These are phyloP conservation scores for Epicauta chinensis DNA, from an alignment of 1,140 invertebrate genomes.

Conservation along the genomic window DNA sequence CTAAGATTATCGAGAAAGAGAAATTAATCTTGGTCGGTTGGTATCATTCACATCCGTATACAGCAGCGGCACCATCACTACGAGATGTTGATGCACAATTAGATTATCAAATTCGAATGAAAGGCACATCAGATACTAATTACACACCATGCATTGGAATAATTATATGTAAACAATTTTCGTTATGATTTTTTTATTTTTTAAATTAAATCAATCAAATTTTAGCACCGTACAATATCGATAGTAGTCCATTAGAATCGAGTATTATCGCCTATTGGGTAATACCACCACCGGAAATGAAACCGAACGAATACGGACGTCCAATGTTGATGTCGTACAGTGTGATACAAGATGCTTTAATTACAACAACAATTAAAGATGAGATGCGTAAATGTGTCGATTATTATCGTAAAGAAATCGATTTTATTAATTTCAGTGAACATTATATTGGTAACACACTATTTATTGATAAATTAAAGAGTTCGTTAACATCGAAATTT, in stretches of 20 bases:
- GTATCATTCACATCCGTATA: slow-evolving; percentile 94
- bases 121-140: slow-evolving; percentile 78
- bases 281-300: slow-evolving; percentile 85
- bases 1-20: slow-evolving; percentile 71
- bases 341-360: slow-evolving; percentile 72
- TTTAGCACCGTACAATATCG: slow-evolving; percentile 80
- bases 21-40: slow-evolving; percentile 82
- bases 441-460: slow-evolving; percentile 66
- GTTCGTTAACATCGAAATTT: slow-evolving; percentile 57
- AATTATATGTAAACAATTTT: slow-evolving; percentile 71
- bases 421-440: slow-evolving; percentile 71
- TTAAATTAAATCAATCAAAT: slow-evolving; percentile 23
- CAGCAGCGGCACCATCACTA: slow-evolving; percentile 80
- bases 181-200: neutral
- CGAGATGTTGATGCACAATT: slow-evolving; percentile 88
- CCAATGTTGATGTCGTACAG: slow-evolving; percentile 85
- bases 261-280: slow-evolving; percentile 89
- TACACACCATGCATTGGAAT: slow-evolving; percentile 90
- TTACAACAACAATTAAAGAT: slow-evolving; percentile 74
- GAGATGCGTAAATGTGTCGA: slow-evolving; percentile 83
- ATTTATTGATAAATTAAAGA: slow-evolving; percentile 74
- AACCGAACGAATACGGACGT: slow-evolving; percentile 83
- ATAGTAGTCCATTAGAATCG: slow-evolving; percentile 69
- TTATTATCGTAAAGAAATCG: slow-evolving; percentile 74
- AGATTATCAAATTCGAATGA: slow-evolving; percentile 92